phyloP scores from a whole-genome alignment of 2,888 invertebrate species.

The Blastobasis adustella region DNA sequence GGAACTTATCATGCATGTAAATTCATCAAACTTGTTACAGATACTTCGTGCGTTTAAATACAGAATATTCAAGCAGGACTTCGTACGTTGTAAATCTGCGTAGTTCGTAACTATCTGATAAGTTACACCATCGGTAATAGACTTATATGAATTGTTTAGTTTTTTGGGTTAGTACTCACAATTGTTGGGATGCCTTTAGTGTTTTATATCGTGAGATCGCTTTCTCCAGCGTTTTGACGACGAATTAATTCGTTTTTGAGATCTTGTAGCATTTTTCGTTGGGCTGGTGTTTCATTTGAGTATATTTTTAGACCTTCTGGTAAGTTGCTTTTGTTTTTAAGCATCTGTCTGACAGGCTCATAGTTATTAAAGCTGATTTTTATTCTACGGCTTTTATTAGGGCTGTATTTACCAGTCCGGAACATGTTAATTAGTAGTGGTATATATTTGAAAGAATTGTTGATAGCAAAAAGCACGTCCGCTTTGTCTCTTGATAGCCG shows the following conservation, averaged over 20 bases:
- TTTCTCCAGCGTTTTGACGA: constrained; percentile 5
- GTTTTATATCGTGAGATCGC: constrained; percentile 4
- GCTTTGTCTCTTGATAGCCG: not conserved
- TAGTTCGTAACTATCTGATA: constrained; percentile 1
- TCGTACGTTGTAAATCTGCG: constrained; percentile 1
- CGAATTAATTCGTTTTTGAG: constrained; percentile 9
- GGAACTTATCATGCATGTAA: constrained; percentile 13
- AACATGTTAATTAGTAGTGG: constrained; percentile 7
- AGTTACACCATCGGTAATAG: not conserved
- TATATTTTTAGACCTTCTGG: constrained; percentile 7
- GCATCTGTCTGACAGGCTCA: constrained; percentile 4
- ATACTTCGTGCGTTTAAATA: constrained; percentile 20
- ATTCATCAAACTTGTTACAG: constrained; percentile 16
- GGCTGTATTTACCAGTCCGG: constrained; percentile 11
- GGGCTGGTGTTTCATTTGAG: constrained; percentile 12
- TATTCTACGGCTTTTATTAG: constrained; percentile 8
- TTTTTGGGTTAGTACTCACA: constrained; percentile 4
- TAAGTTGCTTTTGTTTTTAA: constrained; percentile 9
- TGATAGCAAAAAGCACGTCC: not conserved
- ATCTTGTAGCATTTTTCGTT: constrained; percentile 4
- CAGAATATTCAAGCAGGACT: constrained; percentile 11
- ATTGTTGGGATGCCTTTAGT: constrained; percentile 3
- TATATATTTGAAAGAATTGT: not conserved
- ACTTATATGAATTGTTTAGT: constrained; percentile 1
- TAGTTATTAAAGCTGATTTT: constrained; percentile 7